Base-by-base conservation (phyloP, 2,888 invertebrate species). In the Drosophila differens region DNA sequence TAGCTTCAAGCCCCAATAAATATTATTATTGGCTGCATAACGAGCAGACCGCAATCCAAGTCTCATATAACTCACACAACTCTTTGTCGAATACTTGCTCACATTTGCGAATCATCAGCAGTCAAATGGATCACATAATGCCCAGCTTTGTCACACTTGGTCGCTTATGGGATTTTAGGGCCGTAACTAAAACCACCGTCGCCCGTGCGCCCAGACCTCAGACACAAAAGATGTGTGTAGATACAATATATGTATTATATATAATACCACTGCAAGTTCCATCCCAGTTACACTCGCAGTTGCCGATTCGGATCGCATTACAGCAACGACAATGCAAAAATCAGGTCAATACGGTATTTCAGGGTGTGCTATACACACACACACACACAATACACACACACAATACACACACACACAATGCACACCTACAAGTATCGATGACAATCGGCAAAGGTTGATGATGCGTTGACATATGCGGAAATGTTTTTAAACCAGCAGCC, bases 271-370 rank as follows among this genome's bases (percentile, higher is more conserved):
- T 37, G 39, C 53, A 51, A 25, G 30, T 47, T 66, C 58, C 53
- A 57, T 67, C 55, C 49, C 79, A 53, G 30, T 54, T 51, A 30
- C 54, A 70, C 28, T 47, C n/a, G 44, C 59, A 30, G 60, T 44
- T 70, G 58, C 28, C 25, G 35, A 37, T 53, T 10, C 35, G 65
- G 55, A 83, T 89, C 79, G 61, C 79, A 75, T 87, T 82, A 79
- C 77, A 71, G 51, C 62, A 61, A 47, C 47, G 57, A 55, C 82
- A 85, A 76, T 76, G 74, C 75, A 74, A 90, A 86, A 86, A 85
- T 85, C 81, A 74, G 90, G 90, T 90, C 90, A 90, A 89, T 90
- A 86, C 86, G 89, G 86, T 90, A 90, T 86, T 90, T 83, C 62
- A 81, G 77, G 81, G 75, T 71, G 62, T 60, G 79, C 69, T 66